phyloP scores from a whole-genome alignment of 1,140 invertebrate genomes.

The Temnothorax nylanderi region DNA sequence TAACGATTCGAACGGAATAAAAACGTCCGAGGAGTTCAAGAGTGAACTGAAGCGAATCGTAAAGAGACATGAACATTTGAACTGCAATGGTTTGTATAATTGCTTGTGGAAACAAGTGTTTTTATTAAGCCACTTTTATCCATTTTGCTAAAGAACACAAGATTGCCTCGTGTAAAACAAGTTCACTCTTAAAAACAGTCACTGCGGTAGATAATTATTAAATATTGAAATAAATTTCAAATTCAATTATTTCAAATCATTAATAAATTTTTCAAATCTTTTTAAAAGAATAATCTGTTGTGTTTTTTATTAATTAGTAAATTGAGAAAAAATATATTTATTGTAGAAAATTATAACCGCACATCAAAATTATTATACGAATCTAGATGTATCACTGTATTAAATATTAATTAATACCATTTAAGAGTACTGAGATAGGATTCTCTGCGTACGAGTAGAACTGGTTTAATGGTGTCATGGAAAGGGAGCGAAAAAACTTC shows the following conservation, averaged over 20 bases:
- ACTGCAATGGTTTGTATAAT: slow-evolving; percentile 62
- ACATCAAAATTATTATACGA: not conserved
- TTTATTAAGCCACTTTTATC: not conserved
- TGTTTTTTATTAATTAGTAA: not conserved
- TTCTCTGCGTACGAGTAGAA: slow-evolving; percentile 43
- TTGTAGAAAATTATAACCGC: not conserved
- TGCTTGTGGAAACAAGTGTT: not conserved
- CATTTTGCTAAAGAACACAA: not conserved
- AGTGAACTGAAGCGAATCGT: slow-evolving; percentile 59
- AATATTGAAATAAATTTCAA: not conserved
- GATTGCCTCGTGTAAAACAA: not conserved
- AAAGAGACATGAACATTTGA: slow-evolving; percentile 69
- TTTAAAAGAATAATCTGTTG: not conserved
- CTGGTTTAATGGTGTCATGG: slow-evolving; percentile 68
- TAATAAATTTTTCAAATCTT: not conserved
- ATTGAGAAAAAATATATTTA: not conserved
- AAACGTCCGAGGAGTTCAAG: slow-evolving; percentile 28
- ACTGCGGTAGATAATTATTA: not conserved
- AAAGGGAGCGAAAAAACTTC: slow-evolving; percentile 43
- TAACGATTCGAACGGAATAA: not conserved
- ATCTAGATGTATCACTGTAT: not conserved
- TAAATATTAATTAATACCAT: not conserved
- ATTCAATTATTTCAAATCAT: not conserved
- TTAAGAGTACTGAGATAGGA: slow-evolving; percentile 49
- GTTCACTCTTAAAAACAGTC: not conserved